phyloP scores from a whole-genome alignment of 2,113 vertebrate genomes.

The Eidolon helvum region DNA sequence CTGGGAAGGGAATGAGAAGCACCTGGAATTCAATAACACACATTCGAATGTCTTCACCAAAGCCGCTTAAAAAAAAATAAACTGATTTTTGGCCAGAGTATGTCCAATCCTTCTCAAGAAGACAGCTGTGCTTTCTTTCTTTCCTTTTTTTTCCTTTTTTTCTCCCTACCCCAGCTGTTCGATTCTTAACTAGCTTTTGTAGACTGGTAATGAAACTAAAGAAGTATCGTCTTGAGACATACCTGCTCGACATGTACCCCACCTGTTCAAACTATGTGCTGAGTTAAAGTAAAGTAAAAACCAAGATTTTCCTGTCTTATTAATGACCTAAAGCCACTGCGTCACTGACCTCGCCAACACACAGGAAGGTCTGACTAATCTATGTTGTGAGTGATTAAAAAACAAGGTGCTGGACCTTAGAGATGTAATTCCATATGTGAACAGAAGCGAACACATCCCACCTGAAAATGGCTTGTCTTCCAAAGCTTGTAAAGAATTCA shows the following conservation, averaged over 20 bases:
- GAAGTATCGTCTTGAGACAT: not conserved
- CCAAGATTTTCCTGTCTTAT: not conserved
- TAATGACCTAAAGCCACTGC: not conserved
- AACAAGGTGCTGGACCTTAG: not conserved
- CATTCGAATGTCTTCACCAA: not conserved
- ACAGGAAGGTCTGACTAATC: not conserved
- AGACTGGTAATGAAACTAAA: not conserved
- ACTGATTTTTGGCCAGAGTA: not conserved
- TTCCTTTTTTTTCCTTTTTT: too few relatives aligned
- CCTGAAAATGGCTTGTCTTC: not conserved
- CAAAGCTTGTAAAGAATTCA: not conserved
- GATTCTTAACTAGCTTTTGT: not conserved
- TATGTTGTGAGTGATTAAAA: not conserved
- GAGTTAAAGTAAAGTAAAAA: constrained; percentile 3
- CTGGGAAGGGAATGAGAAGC: not conserved
- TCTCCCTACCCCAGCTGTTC: not conserved
- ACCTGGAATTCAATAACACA: not conserved
- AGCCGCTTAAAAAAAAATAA: not conserved
- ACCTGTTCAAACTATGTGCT: not conserved
- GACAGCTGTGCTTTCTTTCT: not conserved
- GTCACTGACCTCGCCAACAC: not conserved
- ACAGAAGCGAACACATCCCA: not conserved
- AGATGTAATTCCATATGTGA: not conserved
- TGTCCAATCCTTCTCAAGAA: not conserved
- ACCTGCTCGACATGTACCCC: not conserved